Evolutionary conservation across 2,113 vertebrate genomes (phyloP).

Genomic region (Elgaria multicarinata): DNA sequence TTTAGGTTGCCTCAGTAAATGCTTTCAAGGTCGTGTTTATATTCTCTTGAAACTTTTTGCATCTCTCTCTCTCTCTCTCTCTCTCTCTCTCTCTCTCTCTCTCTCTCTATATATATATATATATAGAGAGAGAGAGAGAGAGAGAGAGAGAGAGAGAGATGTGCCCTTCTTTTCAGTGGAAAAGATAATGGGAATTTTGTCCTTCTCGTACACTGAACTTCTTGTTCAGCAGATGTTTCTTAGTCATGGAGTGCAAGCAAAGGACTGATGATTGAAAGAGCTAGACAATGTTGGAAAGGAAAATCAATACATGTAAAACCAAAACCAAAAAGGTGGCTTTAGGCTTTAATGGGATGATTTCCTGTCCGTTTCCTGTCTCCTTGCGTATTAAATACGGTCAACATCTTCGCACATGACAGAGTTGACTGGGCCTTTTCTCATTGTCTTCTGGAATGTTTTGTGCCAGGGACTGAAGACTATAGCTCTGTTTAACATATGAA

Average conservation of each 20-base stretch:
- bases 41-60: too few species aligned
- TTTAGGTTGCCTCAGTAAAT: neutral
- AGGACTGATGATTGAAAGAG: conserved; percentile 56
- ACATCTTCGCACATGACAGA: conserved; percentile 30
- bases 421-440: conserved; percentile 13
- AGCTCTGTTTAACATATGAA: conserved; percentile 41
- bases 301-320: conserved; percentile 69
- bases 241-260: conserved; percentile 59
- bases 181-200: conserved; percentile 51
- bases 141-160: neutral
- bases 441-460: conserved; percentile 36
- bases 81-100: too few species aligned
- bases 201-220: conserved; percentile 45
- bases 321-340: conserved; percentile 66
- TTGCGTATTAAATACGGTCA: conserved; percentile 55
- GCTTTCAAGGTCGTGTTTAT: neutral
- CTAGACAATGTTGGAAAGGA: conserved; percentile 59
- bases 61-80: too few species aligned
- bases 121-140: too few species aligned
- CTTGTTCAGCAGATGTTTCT: conserved; percentile 69
- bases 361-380: conserved; percentile 41
- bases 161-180: conserved; percentile 33
- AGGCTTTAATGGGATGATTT: conserved; percentile 58
- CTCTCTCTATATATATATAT: too few species aligned
- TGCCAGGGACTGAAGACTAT: conserved; percentile 40